phyloP scores from a whole-genome alignment of 2,888 invertebrate species.

The Leucophenga maculata region DNA sequence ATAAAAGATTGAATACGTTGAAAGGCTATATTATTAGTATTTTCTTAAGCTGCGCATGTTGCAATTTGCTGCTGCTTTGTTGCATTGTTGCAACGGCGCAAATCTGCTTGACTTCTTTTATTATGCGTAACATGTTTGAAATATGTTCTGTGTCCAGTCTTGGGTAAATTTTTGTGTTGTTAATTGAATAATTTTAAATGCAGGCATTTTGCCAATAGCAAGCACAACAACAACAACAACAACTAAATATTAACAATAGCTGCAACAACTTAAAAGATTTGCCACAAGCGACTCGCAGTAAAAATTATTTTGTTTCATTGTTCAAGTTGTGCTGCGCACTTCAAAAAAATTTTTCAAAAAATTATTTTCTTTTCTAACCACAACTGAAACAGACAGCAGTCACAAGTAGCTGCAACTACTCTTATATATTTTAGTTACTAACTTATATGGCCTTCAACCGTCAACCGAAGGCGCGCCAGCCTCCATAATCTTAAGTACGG shows the following conservation, averaged over 20 bases:
- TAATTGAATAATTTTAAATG: conserved; percentile 57
- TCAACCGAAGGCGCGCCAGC: too few relatives aligned
- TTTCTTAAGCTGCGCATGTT: not conserved
- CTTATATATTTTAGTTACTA: too few relatives aligned
- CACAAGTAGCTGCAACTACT: not conserved
- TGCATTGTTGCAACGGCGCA: conserved; percentile 3
- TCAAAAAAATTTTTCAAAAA: too few relatives aligned
- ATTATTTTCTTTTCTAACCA: too few relatives aligned
- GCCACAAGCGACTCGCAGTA: not conserved
- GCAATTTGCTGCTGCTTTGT: conserved; percentile 15
- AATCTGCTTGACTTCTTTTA: conserved; percentile 43
- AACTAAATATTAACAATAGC: conserved; percentile 62
- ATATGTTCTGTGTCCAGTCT: conserved; percentile 29
- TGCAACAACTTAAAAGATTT: conserved; percentile 5
- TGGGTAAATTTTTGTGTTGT: conserved; percentile 48
- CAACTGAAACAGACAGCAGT: too few relatives aligned
- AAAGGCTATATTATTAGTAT: too few relatives aligned
- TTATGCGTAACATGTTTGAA: conserved; percentile 59
- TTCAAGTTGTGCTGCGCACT: not conserved
- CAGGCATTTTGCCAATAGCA: conserved; percentile 59
- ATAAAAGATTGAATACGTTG: too few relatives aligned
- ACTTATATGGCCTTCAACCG: too few relatives aligned
- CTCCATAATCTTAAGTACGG: too few relatives aligned
- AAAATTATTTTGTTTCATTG: not conserved
- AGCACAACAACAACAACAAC: conserved; percentile 38